Base-by-base conservation (phyloP, 1,140 invertebrate genomes). In the Orchestia grillus region DNA sequence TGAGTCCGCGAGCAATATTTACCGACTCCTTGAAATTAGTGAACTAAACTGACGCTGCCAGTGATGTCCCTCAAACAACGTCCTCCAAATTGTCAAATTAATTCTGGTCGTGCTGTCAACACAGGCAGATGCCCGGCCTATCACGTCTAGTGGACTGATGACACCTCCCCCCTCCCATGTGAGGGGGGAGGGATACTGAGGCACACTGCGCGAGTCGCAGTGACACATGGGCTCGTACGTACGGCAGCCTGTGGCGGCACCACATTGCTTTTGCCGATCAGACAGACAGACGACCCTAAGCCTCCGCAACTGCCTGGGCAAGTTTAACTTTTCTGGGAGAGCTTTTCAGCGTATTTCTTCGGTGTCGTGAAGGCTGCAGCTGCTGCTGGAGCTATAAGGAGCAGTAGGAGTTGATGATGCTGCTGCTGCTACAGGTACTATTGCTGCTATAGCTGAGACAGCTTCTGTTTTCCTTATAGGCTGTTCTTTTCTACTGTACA, bases 241-340 rank as follows among this genome's bases (percentile, higher is more conserved):
- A 90, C n/a, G 41, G 43, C 36, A 41, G 36, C 36, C 41, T 8
- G 92, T 94, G 41, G 43, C 43, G 43, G 41, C 92, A 94, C 43
- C 92, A 94, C 92, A 94, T 94, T 94, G 92, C 92, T 44, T 94
- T 44, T 44, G 92, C 92, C 92, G 92, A 94, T 94, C 43, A 94
- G 92, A 44, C 92, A 44, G 92, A 94, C 44, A n/a, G 92, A 94
- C 44, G 92, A 40, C 19, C 92, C 19, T 94, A 94, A 94, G 92
- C 44, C 92, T 44, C 43, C 41, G 23, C 6, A 44, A 94, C 92
- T 44, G 92, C 92, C 11, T 4, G 43, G 15, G 92, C 23, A 45
- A 44, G 92, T 44, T 42, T 1, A 90, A 28, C n/a, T 90, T 90
- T 41, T 90, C 36, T 42, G 88, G 43, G 41, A 6, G 4, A 36